Evolutionary conservation across 1,140 invertebrate species (phyloP).

Genomic region (Metaphire vulgaris): DNA sequence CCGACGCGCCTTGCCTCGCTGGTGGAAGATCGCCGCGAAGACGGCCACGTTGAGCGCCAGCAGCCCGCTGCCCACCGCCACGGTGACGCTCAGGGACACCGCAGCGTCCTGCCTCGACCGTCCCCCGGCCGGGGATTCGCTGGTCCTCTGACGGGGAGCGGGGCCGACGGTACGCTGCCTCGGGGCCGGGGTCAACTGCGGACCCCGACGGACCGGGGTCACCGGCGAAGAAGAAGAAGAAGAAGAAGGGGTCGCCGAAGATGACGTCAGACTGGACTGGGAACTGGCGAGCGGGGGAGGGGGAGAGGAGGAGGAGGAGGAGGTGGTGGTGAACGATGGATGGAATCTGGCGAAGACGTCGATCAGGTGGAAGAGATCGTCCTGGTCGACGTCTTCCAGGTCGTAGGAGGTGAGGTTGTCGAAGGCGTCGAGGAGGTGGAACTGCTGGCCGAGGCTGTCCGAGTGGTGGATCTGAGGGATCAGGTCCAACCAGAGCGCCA

Average conservation of each 20-base stretch:
- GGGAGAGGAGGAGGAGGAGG: too few relatives aligned
- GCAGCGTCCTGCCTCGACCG: background rate
- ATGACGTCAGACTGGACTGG: too few relatives aligned
- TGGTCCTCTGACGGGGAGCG: background rate
- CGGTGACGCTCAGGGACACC: conserved; percentile 73
- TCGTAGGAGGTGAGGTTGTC: conserved; percentile 42
- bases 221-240: too few relatives aligned
- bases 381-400: conserved; percentile 36
- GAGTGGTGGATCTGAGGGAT: conserved; percentile 87
- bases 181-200: background rate
- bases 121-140: too few relatives aligned
- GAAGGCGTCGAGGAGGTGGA: conserved; percentile 72
- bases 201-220: background rate
- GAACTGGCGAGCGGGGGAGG: too few relatives aligned
- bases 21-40: conserved; percentile 88
- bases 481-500: conserved; percentile 91
- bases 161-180: background rate
- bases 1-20: conserved; percentile 46
- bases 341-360: background rate
- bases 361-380: conserved; percentile 33
- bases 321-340: too few relatives aligned
- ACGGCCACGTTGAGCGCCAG: conserved; percentile 83
- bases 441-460: conserved; percentile 68
- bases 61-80: conserved; percentile 83
- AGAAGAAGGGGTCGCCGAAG: too few relatives aligned